Base-by-base conservation (phyloP, 2,888 invertebrate species). In the Atethmia centrago region DNA sequence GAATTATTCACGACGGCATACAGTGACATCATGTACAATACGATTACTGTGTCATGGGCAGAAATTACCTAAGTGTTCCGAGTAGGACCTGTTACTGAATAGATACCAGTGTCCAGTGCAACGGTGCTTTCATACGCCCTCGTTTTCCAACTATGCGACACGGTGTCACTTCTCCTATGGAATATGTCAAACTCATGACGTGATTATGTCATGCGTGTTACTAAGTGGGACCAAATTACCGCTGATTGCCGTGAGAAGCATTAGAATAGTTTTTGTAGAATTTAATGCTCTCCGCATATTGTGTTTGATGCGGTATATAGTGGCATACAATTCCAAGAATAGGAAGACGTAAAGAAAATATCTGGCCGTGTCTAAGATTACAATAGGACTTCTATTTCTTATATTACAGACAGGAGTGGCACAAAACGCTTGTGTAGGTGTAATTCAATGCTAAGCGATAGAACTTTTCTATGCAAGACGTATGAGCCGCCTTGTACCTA, bases 1-100 rank as follows among this genome's bases (percentile, higher is more conserved):
- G 77, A 79, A 84, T 80, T 80, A 89, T 88, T 87, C 86, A 77
- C 69, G 68, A 63, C 79, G 67, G 71, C 71, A 77, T 55, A 63
- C 21, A 79, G 76, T 90, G 91, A 91, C 89, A 90, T 90, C 90
- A 92, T 83, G 68, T 72, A 75, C 75, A 73, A 78, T 73, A 53
- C 72, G 80, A 85, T 88, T 87, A 88, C 75, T 88, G 73, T 89
- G 90, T 89, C 90, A 90, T 83, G 90, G 88, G 74, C 86, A 80
- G 79, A 83, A 83, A 88, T 87, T 85, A 83, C 84, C 76, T 72
- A 84, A 80, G 80, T 75, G 79, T 75, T 68, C 53, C 63, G 28
- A 79, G 47, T 45, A 36, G 65, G 65, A 84, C 67, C 47, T 61
- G 74, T 74, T 63, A 77, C 71, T 79, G 62, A 68, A 84, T 79